Base-by-base conservation (phyloP, 2,888 invertebrate species). In the Rhagonycha lutea region DNA sequence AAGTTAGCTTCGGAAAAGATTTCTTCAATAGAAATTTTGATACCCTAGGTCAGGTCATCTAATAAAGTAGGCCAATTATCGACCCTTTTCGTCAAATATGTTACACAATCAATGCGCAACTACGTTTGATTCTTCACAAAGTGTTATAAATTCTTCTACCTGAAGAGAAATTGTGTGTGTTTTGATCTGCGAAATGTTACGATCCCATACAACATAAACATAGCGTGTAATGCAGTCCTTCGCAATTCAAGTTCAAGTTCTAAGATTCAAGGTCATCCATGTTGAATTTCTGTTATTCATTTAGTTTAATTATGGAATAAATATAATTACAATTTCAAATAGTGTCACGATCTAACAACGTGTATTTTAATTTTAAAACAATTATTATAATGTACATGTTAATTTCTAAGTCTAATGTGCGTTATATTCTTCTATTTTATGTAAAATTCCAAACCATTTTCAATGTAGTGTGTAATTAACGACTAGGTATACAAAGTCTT, bases 221-320 rank as follows among this genome's bases (percentile, higher is more conserved):
- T 47, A 47, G 47, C 47, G 47, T 47, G 47, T 47, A 47, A n/a
- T 65, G 4, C 8, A 23, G 63, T 65, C 63, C 63, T 65, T 65
- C 63, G n/a, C 26, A 14, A 62, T 65, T 65, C 63, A 65, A 65
- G 63, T 65, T 65, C 63, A 65, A 65, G 63, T 23, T 65, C 63
- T 26, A 65, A 65, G 24, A 65, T 26, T 65, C 63, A 65, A 23
- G 63, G 63, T 76, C 47, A n/a, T 47, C n/a, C n/a, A 47, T 47
- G 47, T 47, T 47, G 47, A 47, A 47, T 47, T 47, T 47, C 47
- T 47, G 47, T 47, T 47, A n/a, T 47, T 47, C 47, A n/a, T 47
- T 47, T 47, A n/a, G n/a, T 47, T 47, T 47, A 47, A 47, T 47
- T 47, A 47, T 47, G 47, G 47, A 47, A 47, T 47, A 47, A 47